A percentile compares a stretch with the other conserved stretches of the same genome.
Conservation (phyloP, 2,888 invertebrate species). For the Acleris emargana region DNA sequence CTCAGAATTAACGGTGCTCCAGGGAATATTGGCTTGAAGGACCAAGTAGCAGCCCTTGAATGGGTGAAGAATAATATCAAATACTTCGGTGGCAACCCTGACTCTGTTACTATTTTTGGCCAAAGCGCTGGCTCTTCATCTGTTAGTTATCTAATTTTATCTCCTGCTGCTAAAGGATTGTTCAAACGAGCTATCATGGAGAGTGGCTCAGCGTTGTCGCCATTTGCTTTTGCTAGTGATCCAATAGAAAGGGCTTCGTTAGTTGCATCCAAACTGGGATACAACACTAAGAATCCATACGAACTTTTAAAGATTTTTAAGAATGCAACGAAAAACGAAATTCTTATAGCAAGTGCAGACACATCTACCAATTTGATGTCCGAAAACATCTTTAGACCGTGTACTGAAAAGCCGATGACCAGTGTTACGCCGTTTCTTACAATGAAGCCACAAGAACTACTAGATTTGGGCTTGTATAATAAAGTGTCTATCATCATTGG, state of each 20-base stretch:
- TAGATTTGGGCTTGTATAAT: conserved; percentile 37
- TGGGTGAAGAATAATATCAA: conserved; percentile 40
- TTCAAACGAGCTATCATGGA: conserved; percentile 40
- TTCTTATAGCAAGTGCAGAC: conserved; percentile 36
- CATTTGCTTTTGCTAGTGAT: conserved; percentile 35
- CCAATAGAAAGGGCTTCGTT: conserved; percentile 37
- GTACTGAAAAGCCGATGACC: conserved; percentile 18
- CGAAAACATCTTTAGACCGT: conserved; percentile 25
- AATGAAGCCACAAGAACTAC: conserved; percentile 32
- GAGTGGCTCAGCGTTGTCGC: conserved; percentile 39
- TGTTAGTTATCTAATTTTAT: conserved; percentile 38
- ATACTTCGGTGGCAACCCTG: conserved; percentile 39
- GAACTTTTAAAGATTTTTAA: conserved; percentile 37
- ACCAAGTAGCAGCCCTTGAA: conserved; percentile 38
- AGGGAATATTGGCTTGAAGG: conserved; percentile 41
- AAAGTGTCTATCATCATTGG: conserved; percentile 41
- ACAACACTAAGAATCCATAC: conserved; percentile 39
- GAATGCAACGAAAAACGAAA: conserved; percentile 36
- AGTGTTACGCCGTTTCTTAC: conserved; percentile 34
- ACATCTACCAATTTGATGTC: conserved; percentile 13
- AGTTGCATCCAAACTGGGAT: conserved; percentile 38
- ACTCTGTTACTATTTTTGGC: conserved; percentile 39
- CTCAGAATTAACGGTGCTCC: conserved; percentile 39
- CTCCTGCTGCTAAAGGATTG: conserved; percentile 36
- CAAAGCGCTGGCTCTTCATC: conserved; percentile 39